Base-by-base conservation (phyloP, 2,888 invertebrate genomes). In the Aphidius colemani region DNA sequence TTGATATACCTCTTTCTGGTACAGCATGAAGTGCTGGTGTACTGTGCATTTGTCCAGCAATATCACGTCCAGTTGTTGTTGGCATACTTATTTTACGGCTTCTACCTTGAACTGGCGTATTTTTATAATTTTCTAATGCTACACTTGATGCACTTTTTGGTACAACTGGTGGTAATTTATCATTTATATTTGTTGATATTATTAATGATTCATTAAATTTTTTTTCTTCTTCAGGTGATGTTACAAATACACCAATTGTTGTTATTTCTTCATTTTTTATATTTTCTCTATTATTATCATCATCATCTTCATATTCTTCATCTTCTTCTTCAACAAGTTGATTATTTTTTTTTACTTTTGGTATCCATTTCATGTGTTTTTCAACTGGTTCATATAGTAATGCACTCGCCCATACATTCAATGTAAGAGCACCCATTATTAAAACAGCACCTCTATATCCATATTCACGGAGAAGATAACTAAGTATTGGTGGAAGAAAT, bases 361-460 rank as follows among this genome's bases (percentile, higher is more conserved):
- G 87, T 63, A 88, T 88, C 74, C 87, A 85, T 71, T 91, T 88
- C 89, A 93, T 87, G 76, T 94, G 94, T 70, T 89, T 88, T 69
- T 91, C 90, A 0, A 94, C 94, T 0, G 94, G 94, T 67, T 94
- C 91, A 82, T 94, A 94, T 56, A 94, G 88, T 10, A 94, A 79
- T 4, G 94, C 93, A 0, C 93, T 92, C 8, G 93, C 92, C 88
- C 92, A 92, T 0, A 92, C 92, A 80, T 95, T 93, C 56, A 94
- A 82, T 73, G 93, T 92, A 11, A 94, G 84, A 9, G 90, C 94
- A 39, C 94, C 94, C 85, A 94, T 88, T 62, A 94, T 88, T 40
- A 94, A 83, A 6, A 93, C 90, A 4, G 94, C 89, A 10, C 92
- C 94, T 75, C 93, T 91, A 79, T 91, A 92, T 18, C 93, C 93